Conservation (phyloP, 2,113 vertebrate genomes). For the Psittacula cyanocephala region DNA sequence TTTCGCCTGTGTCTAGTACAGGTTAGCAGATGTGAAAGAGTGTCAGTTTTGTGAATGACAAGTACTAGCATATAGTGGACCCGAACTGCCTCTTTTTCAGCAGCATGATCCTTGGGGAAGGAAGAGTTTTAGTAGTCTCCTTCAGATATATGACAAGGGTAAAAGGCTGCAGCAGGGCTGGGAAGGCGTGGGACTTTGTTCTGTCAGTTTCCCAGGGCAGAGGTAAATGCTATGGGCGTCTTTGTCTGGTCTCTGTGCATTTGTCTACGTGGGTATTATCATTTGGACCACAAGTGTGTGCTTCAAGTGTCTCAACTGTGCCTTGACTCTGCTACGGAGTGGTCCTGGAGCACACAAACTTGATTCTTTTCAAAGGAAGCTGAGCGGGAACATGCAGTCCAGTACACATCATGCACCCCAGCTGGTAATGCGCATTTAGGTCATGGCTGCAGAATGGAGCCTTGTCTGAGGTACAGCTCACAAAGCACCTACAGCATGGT, state of each 20-base stretch:
- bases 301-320: not conserved
- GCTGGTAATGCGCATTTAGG: not conserved
- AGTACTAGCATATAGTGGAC: not conserved
- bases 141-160: accelerated
- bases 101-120: not conserved
- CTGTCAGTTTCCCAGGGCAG: not conserved
- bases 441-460: not conserved
- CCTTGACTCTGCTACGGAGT: not conserved
- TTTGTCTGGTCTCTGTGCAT: not conserved
- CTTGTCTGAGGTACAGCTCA: accelerated
- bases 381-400: not conserved
- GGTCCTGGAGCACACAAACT: not conserved
- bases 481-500: not conserved
- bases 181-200: not conserved
- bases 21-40: not conserved
- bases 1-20: not conserved
- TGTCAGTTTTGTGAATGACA: not conserved
- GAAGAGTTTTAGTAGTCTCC: not conserved
- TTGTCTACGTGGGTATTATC: not conserved
- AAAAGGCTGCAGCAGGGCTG: not conserved
- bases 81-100: not conserved
- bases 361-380: not conserved
- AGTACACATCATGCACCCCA: not conserved
- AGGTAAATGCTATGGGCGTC: not conserved
- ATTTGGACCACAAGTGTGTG: not conserved